Evolutionary conservation across 2,888 invertebrate genomes (phyloP).

Genomic region (Vandiemenella viatica): DNA sequence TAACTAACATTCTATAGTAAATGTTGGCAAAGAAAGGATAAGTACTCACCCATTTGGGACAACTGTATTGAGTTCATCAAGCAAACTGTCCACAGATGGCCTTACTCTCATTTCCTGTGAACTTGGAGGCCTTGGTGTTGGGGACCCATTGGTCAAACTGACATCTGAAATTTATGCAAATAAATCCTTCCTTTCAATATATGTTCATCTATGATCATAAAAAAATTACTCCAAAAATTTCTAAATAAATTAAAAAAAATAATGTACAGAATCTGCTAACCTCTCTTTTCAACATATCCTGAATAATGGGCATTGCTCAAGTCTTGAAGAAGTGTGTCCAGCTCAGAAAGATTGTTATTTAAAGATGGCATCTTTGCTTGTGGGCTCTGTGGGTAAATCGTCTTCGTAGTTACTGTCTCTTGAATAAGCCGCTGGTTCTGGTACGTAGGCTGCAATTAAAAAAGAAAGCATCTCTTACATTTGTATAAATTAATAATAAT

Average conservation of each 20-base stretch:
- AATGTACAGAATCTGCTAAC: too few relatives aligned
- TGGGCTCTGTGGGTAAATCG: slow-evolving; percentile 21
- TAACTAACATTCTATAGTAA: too few relatives aligned
- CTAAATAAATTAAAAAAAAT: too few relatives aligned
- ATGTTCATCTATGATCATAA: too few relatives aligned
- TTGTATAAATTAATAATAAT: too few relatives aligned
- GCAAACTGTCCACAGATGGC: slow-evolving; percentile 74
- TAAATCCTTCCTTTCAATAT: background rate
- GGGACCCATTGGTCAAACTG: slow-evolving; percentile 9
- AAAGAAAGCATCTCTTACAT: slow-evolving; percentile 11
- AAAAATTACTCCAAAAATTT: too few relatives aligned
- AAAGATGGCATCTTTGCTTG: slow-evolving; percentile 33
- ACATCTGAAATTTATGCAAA: slow-evolving; percentile 2
- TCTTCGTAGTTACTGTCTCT: slow-evolving; percentile 29
- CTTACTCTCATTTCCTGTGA: slow-evolving; percentile 31
- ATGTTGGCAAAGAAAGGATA: background rate
- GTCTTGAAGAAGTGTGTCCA: slow-evolving; percentile 83
- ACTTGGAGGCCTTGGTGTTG: slow-evolving; percentile 18
- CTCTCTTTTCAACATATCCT: slow-evolving; percentile 15
- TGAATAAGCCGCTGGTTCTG: slow-evolving; percentile 33
- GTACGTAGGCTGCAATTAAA: slow-evolving; percentile 46
- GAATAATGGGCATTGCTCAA: slow-evolving; percentile 63
- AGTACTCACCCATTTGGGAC: background rate
- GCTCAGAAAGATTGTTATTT: slow-evolving; percentile 69
- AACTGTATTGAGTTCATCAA: slow-evolving; percentile 65